Percentiles rank a stretch among this genome's conserved stretches.
phyloP scores from a whole-genome alignment of 2,113 vertebrate genomes.

The Ameiurus melas region DNA sequence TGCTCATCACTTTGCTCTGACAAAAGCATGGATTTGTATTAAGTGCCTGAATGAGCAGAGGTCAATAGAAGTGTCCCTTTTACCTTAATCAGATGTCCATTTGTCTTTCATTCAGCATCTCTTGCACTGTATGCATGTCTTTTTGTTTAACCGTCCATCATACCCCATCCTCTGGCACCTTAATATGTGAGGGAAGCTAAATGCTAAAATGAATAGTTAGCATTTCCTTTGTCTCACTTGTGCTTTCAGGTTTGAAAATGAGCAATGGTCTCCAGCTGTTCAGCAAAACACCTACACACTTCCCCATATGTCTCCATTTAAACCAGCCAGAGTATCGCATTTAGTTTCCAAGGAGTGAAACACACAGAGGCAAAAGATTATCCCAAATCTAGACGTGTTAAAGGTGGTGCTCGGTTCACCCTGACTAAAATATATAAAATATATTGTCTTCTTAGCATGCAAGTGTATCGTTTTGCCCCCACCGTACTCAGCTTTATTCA shows the following conservation, averaged over 20 bases:
- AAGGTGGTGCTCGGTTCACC: slow-evolving; percentile 10
- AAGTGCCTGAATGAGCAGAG: slow-evolving; percentile 33
- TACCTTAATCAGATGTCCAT: slow-evolving; percentile 30
- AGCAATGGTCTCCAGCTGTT: slow-evolving; percentile 83
- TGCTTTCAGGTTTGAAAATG: slow-evolving; percentile 82
- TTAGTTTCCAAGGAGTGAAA: slow-evolving; percentile 61
- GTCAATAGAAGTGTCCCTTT: slow-evolving; percentile 39
- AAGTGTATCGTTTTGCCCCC: slow-evolving; percentile 56
- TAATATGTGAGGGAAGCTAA: slow-evolving; percentile 71
- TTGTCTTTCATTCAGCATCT: slow-evolving; percentile 20
- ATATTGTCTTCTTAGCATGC: slow-evolving; percentile 30
- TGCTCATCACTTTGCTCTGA: slow-evolving; percentile 43
- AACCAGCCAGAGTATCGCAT: slow-evolving; percentile 65
- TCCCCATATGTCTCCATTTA: slow-evolving; percentile 88
- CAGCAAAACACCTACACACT: slow-evolving; percentile 80
- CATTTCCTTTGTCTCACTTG: slow-evolving; percentile 80
- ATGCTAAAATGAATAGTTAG: slow-evolving; percentile 80
- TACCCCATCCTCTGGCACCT: neutral
- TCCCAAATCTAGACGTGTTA: slow-evolving; percentile 22
- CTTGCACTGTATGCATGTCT: slow-evolving; percentile 22
- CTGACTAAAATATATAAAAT: slow-evolving; percentile 27
- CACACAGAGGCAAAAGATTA: slow-evolving; percentile 30
- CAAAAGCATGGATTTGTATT: slow-evolving; percentile 18
- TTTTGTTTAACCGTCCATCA: neutral
- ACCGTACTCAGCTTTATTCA: slow-evolving; percentile 70